phyloP scores from a whole-genome alignment of 1,140 invertebrate species.

The Pachypsylla venusta region DNA sequence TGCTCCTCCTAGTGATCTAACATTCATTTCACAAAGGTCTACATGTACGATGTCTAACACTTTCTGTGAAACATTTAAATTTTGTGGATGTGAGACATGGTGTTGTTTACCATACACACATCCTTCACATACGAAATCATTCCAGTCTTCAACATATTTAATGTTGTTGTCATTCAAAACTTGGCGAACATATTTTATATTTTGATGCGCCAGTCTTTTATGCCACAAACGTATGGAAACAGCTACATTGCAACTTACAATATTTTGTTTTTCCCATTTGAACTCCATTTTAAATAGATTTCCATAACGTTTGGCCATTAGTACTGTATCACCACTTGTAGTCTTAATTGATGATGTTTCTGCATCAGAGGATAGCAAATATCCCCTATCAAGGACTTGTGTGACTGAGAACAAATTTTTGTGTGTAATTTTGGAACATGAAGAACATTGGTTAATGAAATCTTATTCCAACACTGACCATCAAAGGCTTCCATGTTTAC shows the following conservation, averaged over 20 bases:
- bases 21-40: conserved; percentile 5
- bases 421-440: not conserved
- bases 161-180: not conserved
- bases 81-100: conserved; percentile 23
- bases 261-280: too few relatives aligned
- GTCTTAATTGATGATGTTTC: not conserved
- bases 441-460: not conserved
- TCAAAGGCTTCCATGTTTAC: not conserved
- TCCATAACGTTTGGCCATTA: too few relatives aligned
- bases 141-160: not conserved
- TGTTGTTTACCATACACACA: conserved; percentile 29
- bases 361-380: not conserved
- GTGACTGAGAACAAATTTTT: not conserved
- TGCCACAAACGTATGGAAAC: too few relatives aligned
- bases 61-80: conserved; percentile 20
- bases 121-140: conserved; percentile 23
- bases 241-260: too few relatives aligned
- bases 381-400: not conserved
- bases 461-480: not conserved
- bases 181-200: conserved; percentile 24
- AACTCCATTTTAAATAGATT: too few relatives aligned
- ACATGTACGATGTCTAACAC: not conserved
- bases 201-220: conserved; percentile 26
- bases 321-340: not conserved
- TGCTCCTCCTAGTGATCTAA: conserved; percentile 7